A percentile compares a stretch with the other conserved stretches of the same genome.
These are phyloP conservation scores for Tauraco erythrolophus DNA, from an alignment of 2,113 vertebrate species.

Conservation along the genomic window DNA sequence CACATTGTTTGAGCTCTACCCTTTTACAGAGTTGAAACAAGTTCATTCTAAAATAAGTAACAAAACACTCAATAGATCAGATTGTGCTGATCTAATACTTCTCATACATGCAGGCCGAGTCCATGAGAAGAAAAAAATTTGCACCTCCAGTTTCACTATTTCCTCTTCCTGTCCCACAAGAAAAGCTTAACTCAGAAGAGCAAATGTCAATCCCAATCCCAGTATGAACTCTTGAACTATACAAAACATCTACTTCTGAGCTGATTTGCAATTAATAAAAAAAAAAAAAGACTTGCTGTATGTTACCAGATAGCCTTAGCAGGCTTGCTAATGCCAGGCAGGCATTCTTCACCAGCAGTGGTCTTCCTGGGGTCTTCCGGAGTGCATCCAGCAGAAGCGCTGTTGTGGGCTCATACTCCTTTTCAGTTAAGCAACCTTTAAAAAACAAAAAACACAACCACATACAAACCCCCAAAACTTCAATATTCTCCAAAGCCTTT, in stretches of 20 bases:
- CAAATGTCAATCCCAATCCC: not conserved
- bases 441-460: not conserved
- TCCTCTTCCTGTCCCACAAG: not conserved
- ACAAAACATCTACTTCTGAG: not conserved
- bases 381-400: slow-evolving; percentile 58
- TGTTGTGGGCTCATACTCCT: slow-evolving; percentile 45
- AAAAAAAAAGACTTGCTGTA: not conserved
- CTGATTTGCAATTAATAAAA: not conserved
- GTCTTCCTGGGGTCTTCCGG: slow-evolving; percentile 23
- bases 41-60: not conserved
- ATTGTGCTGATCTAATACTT: not conserved
- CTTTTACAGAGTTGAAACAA: not conserved
- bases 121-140: not conserved
- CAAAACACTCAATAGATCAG: not conserved
- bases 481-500: not conserved
- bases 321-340: slow-evolving; percentile 74
- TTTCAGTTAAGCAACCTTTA: slow-evolving; percentile 68
- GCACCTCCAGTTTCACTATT: not conserved
- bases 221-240: not conserved
- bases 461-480: not conserved
- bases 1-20: not conserved
- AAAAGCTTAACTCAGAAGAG: not conserved
- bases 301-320: slow-evolving; percentile 73
- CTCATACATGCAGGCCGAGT: not conserved
- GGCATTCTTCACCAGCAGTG: slow-evolving; percentile 66